A percentile compares a stretch with the other conserved stretches of the same genome.
Conservation (phyloP, 2,888 invertebrate species). For the Apamea epomidion region DNA sequence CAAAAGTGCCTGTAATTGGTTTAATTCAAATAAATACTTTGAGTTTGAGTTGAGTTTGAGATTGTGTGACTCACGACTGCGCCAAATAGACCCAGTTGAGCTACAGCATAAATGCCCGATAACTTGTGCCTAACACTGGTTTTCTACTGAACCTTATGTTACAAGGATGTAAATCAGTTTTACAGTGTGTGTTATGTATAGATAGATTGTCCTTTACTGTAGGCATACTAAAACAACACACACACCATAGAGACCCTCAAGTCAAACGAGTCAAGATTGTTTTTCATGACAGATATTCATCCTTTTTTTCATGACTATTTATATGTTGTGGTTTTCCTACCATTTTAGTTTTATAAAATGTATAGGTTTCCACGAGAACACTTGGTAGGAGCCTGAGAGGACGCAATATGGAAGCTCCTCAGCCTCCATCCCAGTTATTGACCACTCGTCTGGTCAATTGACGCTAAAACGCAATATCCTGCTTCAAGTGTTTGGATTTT, state of each 20-base stretch:
- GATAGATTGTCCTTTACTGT: not conserved
- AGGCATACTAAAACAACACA: not conserved
- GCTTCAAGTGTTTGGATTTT: slow-evolving; percentile 74
- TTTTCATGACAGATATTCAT: not conserved
- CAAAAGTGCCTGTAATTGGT: too few species aligned
- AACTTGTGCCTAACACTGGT: not conserved
- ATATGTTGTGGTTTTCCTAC: not conserved
- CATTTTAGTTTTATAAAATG: slow-evolving; percentile 12
- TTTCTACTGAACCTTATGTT: not conserved
- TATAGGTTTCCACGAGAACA: slow-evolving; percentile 40
- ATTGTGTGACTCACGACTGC: not conserved
- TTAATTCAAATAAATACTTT: too few species aligned
- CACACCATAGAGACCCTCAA: not conserved
- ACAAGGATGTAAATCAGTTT: not conserved
- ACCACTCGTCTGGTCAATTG: slow-evolving; percentile 83
- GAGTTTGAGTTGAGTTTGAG: too few species aligned
- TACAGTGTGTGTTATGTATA: not conserved
- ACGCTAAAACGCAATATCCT: slow-evolving; percentile 85
- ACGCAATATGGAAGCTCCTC: slow-evolving; percentile 78
- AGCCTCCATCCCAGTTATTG: slow-evolving; percentile 79
- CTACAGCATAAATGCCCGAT: too few species aligned
- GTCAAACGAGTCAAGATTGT: too few species aligned
- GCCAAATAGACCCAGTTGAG: not conserved
- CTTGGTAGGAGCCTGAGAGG: slow-evolving; percentile 44
- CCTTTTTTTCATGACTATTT: not conserved